Evolutionary conservation across 2,888 invertebrate genomes (phyloP), one percentile per base, ranked within the genome.

Genomic region (Andrena camellia): DNA sequence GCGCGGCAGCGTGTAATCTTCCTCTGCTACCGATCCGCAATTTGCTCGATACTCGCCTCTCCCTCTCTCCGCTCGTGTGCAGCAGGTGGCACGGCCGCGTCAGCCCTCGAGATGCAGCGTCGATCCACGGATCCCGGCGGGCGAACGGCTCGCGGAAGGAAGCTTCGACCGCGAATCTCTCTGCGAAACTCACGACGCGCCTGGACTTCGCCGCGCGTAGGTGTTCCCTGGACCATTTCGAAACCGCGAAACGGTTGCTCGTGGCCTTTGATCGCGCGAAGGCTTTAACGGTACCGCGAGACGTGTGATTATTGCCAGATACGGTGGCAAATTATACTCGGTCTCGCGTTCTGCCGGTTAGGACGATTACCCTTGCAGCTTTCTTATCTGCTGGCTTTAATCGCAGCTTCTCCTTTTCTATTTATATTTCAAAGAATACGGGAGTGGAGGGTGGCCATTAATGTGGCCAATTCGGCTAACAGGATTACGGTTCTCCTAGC

Each of bases 21-120:
- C 80, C 75, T 70, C 74, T 50, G 87, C 88, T 87, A 87, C 88
- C 84, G 88, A 86, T 86, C 82, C 76, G 82, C 79, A 87, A 88
- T 86, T 87, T 88, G 54, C 83, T 64, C 80, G 81, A 74, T 67
- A 48, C 78, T 71, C 75, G 70, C 69, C 67, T n/a, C 29, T 54
- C 42, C 23, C 66, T n/a, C 33, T 31, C 29, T 8, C 7, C 67
- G 62, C 20, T 35, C 57, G 52, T 50, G 62, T 10, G 29, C 35
- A 20, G 31, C 71, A 50, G 57, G 69, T 75, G 69, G 52, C 26
- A 52, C 59, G 67, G 70, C 52, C 67, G 66, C 54, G 57, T 42
- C 66, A 63, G 35, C 33, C 17, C 26, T 50, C 23, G 35, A 29
- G 3, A 20, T 7, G 26, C 2, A 2, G 31, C 71, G 6, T 17